Conservation (phyloP, 2,888 invertebrate genomes). For the Dryobota labecula region DNA sequence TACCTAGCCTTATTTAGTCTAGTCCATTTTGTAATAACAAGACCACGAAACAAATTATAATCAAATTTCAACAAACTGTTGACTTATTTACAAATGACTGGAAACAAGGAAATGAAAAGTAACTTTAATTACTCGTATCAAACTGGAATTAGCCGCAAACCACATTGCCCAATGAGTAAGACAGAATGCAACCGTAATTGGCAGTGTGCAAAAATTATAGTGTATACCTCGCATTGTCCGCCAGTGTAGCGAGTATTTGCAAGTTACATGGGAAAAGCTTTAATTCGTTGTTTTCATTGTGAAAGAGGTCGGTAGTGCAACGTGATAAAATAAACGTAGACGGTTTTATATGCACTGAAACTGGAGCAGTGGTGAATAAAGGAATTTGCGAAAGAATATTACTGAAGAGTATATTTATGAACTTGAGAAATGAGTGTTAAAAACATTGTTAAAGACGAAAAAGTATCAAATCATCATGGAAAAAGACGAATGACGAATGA, state of each 20-base stretch:
- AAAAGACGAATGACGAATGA: too few relatives aligned
- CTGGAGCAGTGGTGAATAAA: slow-evolving; percentile 11
- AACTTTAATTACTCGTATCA: slow-evolving; percentile 53
- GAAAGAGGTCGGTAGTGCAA: slow-evolving; percentile 44
- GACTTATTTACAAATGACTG: slow-evolving; percentile 30
- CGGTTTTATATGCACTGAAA: slow-evolving; percentile 12
- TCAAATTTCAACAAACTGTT: slow-evolving; percentile 33
- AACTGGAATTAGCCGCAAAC: slow-evolving; percentile 44
- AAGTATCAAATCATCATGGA: too few relatives aligned
- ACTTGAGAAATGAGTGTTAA: neutral
- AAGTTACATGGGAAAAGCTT: slow-evolving; percentile 66
- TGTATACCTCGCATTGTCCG: slow-evolving; percentile 62
- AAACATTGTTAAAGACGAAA: neutral
- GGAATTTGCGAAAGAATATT: slow-evolving; percentile 4
- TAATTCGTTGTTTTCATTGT: slow-evolving; percentile 64
- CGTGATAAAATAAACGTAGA: slow-evolving; percentile 32
- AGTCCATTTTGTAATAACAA: slow-evolving; percentile 34
- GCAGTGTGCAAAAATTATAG: slow-evolving; percentile 61
- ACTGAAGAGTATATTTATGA: neutral
- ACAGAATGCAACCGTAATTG: slow-evolving; percentile 56
- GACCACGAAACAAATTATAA: slow-evolving; percentile 31
- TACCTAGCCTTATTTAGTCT: neutral
- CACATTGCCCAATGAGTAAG: slow-evolving; percentile 54
- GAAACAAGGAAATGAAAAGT: slow-evolving; percentile 53
- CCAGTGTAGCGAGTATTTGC: slow-evolving; percentile 55